Evolutionary conservation across 2,888 invertebrate species (phyloP).

Genomic region (Leucophenga maculata): DNA sequence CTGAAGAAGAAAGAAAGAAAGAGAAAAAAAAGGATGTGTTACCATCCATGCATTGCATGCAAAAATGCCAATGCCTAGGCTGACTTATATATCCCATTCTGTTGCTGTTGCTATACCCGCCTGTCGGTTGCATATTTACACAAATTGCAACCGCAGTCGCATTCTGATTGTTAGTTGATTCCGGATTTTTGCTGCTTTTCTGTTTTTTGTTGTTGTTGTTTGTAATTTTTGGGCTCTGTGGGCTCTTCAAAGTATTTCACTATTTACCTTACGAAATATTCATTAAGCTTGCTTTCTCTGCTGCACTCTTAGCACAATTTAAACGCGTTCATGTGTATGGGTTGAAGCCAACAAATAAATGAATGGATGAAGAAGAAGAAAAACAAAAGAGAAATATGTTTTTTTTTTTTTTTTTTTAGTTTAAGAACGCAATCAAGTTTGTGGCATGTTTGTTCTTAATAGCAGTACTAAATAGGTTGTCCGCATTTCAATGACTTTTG

Average conservation of each 20-base stretch:
- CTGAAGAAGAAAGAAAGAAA: neutral
- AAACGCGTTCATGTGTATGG: too few species aligned
- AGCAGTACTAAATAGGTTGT: too few species aligned
- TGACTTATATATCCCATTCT: conserved; percentile 1
- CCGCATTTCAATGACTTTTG: too few species aligned
- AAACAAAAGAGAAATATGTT: too few species aligned
- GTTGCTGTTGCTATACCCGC: conserved; percentile 16
- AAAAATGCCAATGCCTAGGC: conserved; percentile 59
- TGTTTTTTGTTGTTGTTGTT: conserved; percentile 5
- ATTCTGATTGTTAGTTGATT: conserved; percentile 13
- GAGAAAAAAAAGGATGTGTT: conserved; percentile 32
- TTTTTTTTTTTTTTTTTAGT: too few species aligned
- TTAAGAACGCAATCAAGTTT: too few species aligned
- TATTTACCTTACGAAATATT: conserved; percentile 60
- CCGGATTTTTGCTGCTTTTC: neutral
- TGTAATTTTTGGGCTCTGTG: too few species aligned
- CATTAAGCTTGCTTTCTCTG: conserved; percentile 66
- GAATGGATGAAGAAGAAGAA: too few species aligned
- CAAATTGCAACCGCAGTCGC: conserved; percentile 54
- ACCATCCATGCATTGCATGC: conserved; percentile 65
- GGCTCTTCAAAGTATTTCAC: conserved; percentile 32
- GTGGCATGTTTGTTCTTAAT: too few species aligned
- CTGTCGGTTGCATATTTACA: conserved; percentile 46
- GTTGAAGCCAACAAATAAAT: too few species aligned
- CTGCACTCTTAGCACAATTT: conserved; percentile 24